These are phyloP conservation scores for Sphenodon punctatus DNA, from an alignment of 2,797 vertebrate species.

Conservation along the genomic window DNA sequence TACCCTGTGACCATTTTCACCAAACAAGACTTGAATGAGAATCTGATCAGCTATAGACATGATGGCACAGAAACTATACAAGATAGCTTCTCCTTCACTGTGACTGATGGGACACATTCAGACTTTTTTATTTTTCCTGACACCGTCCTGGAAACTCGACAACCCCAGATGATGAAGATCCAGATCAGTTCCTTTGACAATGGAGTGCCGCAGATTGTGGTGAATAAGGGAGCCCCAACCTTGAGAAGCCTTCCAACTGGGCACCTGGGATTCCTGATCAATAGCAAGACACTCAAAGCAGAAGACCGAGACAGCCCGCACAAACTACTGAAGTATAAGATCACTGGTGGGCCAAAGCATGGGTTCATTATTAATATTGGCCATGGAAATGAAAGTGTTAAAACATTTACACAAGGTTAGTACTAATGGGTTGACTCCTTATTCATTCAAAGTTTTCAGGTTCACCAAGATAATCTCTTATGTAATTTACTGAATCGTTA, in stretches of 20 bases:
- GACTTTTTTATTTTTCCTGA: slow-evolving; percentile 87
- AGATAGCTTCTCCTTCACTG: slow-evolving; percentile 89
- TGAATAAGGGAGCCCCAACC: slow-evolving; percentile 83
- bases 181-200: slow-evolving; percentile 83
- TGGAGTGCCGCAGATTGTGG: slow-evolving; percentile 82
- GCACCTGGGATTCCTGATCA: slow-evolving; percentile 85
- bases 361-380: slow-evolving; percentile 84
- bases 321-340: slow-evolving; percentile 80
- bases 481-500: neutral
- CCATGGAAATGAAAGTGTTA: slow-evolving; percentile 80
- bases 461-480: neutral
- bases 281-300: slow-evolving; percentile 83
- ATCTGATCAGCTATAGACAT: slow-evolving; percentile 85
- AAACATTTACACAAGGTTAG: slow-evolving; percentile 87
- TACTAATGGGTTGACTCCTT: neutral
- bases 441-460: neutral
- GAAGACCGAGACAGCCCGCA: slow-evolving; percentile 83
- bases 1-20: slow-evolving; percentile 81
- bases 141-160: slow-evolving; percentile 81
- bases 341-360: slow-evolving; percentile 79
- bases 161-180: slow-evolving; percentile 86
- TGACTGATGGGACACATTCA: slow-evolving; percentile 85
- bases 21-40: slow-evolving; percentile 87
- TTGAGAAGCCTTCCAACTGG: slow-evolving; percentile 80
- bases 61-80: slow-evolving; percentile 82